Conservation (phyloP, 2,888 invertebrate genomes). For the Drosophila mayaguana region DNA sequence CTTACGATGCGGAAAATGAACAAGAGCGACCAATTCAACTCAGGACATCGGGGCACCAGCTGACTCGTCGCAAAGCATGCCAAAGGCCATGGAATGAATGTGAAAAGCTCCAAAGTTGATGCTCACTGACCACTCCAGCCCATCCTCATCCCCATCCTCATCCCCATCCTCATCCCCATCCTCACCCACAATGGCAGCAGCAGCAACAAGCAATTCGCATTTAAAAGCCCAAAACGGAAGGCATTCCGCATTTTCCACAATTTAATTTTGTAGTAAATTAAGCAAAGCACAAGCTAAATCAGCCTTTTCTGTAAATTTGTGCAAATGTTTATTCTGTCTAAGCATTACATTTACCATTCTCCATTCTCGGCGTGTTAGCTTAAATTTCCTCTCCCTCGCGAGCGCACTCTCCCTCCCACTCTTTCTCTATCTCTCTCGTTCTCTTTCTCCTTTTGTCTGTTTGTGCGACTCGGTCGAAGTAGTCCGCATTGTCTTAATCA, state of each 20-base stretch:
- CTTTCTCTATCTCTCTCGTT: conserved; percentile 1
- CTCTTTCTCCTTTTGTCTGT: neutral
- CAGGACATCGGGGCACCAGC: conserved; percentile 37
- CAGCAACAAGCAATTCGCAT: conserved; percentile 61
- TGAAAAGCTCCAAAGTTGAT: conserved; percentile 23
- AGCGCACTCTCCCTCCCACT: too few species aligned
- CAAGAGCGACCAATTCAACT: conserved; percentile 54
- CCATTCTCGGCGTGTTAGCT: conserved; percentile 1
- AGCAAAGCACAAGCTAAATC: conserved; percentile 65
- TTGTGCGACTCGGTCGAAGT: conserved; percentile 17
- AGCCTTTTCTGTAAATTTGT: conserved; percentile 61
- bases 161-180: too few species aligned
- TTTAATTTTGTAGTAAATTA: conserved; percentile 75
- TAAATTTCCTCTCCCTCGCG: neutral
- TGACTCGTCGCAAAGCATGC: conserved; percentile 27
- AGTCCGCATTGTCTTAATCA: conserved; percentile 58
- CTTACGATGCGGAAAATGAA: conserved; percentile 74
- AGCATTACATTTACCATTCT: conserved; percentile 12
- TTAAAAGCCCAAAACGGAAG: conserved; percentile 51
- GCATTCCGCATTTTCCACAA: conserved; percentile 60
- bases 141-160: neutral
- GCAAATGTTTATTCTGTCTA: conserved; percentile 50
- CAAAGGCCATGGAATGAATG: conserved; percentile 18
- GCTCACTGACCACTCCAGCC: conserved; percentile 39
- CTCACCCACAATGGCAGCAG: conserved; percentile 31